Evolutionary conservation across 2,888 invertebrate genomes (phyloP), one percentile per base, ranked within the genome.

Genomic region (Limnephilus auricula): DNA sequence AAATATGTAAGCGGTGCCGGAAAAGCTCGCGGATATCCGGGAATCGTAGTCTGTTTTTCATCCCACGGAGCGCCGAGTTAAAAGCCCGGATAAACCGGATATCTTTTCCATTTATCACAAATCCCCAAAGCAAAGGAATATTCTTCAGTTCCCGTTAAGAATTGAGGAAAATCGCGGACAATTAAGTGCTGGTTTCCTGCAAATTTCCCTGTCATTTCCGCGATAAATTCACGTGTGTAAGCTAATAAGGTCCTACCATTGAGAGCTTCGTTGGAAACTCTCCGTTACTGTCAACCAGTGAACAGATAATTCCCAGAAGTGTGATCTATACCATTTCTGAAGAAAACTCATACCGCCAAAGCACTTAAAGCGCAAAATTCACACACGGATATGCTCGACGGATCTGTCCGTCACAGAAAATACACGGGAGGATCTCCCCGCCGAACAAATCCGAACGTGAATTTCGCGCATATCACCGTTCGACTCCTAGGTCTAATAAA

Each of bases 101-200:
- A 89, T 84, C 89, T 79, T 37, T 89, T 89, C 84, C 85, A 90
- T 85, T 90, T 89, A 89, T 90, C 79, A 79, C 90, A 85, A 92
- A 92, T 92, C 90, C 90, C 79, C 90, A 89, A 25, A n/a, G 78
- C 78, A 34, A 25, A 37, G 40, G 31, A 79, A 89, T n/a, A n/a
- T 79, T 89, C 25, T 31, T 32, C 31, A 30, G 78, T 9, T 30
- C 18, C 82, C 82, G 34, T 18, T 34, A 32, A n/a, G 25, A 32
- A 15, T n/a, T 65, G 82, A 32, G 32, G 82, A 82, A 65, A 65
- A 65, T 65, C 82, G 25, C 2, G 25, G 37, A 82, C 34, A 82
- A 65, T 25, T 65, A 82, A 34, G 82, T 37, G 31, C 82, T 32
- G 82, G 65, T 65, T 32, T 25, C 82, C 82, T 25, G 34, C 25